Conservation (phyloP, 2,888 invertebrate genomes). For the Eucriotettix oculatus region DNA sequence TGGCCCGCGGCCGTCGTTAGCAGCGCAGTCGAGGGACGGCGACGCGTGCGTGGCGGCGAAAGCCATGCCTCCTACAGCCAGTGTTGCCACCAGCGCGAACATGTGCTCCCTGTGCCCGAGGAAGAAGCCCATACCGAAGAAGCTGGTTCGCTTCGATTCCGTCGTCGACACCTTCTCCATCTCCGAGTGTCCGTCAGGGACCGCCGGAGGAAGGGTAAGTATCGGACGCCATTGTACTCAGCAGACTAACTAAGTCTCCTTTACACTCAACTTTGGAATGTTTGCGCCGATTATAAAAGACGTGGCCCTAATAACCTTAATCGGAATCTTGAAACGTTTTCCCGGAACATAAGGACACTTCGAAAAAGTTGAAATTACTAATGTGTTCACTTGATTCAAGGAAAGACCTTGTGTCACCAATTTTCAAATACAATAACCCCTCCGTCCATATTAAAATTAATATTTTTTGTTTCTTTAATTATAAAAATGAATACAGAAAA, state of each 20-base stretch:
- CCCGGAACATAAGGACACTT: too few relatives aligned
- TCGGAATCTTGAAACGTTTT: too few relatives aligned
- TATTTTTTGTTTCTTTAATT: too few relatives aligned
- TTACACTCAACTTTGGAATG: too few relatives aligned
- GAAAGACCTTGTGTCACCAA: too few relatives aligned
- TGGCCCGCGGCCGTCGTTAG: not conserved
- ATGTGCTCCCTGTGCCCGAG: slow-evolving; percentile 43
- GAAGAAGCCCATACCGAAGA: slow-evolving; percentile 34
- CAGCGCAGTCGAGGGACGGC: not conserved
- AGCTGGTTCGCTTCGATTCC: slow-evolving; percentile 42
- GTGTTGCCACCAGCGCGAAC: slow-evolving; percentile 25
- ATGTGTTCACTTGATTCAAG: too few relatives aligned
- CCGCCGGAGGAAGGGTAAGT: slow-evolving; percentile 26
- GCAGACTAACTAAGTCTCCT: not conserved
- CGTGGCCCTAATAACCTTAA: too few relatives aligned
- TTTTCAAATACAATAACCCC: too few relatives aligned
- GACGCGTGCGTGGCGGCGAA: slow-evolving; percentile 2
- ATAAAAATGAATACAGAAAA: too few relatives aligned
- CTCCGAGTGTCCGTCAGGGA: slow-evolving; percentile 29
- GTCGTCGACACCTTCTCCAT: slow-evolving; percentile 43
- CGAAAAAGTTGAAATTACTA: too few relatives aligned
- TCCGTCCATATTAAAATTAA: too few relatives aligned
- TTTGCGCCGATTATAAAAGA: too few relatives aligned
- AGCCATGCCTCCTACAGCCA: slow-evolving; percentile 3
- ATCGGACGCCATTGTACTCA: not conserved